phyloP scores from a whole-genome alignment of 2,797 vertebrate species.

The Pangasius mekongensis region DNA sequence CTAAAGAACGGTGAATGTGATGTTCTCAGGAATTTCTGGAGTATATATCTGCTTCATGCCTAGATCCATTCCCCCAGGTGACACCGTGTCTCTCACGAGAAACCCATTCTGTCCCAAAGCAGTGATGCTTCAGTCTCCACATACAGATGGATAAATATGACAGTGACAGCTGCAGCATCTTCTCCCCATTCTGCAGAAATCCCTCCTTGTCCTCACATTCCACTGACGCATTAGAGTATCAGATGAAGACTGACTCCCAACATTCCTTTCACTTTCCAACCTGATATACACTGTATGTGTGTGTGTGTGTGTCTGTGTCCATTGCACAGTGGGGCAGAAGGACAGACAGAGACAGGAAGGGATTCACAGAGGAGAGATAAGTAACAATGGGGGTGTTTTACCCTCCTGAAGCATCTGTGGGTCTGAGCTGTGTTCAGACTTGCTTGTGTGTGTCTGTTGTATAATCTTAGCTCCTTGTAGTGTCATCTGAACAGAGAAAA shows the following conservation, averaged over 20 bases:
- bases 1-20: background rate
- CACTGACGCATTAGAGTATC: slow-evolving; percentile 18
- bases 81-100: background rate
- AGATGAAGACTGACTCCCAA: slow-evolving; percentile 21
- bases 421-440: slow-evolving; percentile 40
- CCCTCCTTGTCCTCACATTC: slow-evolving; percentile 32
- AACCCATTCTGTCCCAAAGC: background rate
- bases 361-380: background rate
- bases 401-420: background rate
- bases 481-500: background rate
- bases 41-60: background rate
- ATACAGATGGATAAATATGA: background rate
- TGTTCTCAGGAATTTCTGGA: background rate
- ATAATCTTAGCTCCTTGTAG: background rate
- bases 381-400: background rate
- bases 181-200: slow-evolving; percentile 40
- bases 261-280: slow-evolving; percentile 32
- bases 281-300: background rate
- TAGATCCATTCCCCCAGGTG: background rate
- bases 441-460: slow-evolving; percentile 14
- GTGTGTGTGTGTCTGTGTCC: slow-evolving; percentile 1
- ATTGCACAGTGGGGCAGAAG: background rate
- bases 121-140: slow-evolving; percentile 1
- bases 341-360: background rate
- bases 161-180: slow-evolving; percentile 54